These are phyloP conservation scores for Gadopsis marmoratus DNA, from an alignment of 2,797 vertebrate species.

Conservation along the genomic window DNA sequence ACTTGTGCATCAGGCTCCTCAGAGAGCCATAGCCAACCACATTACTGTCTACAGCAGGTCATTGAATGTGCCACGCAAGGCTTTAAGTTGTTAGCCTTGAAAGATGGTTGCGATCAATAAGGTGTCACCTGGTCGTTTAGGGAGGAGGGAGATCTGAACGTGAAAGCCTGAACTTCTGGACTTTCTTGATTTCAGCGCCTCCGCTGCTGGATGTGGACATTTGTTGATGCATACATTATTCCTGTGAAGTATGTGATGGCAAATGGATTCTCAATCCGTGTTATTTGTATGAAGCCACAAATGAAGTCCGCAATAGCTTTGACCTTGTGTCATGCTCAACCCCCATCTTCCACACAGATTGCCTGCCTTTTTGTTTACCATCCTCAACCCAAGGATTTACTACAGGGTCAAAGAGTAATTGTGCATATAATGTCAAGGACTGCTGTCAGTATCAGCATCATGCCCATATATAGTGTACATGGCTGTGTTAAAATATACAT, in stretches of 20 bases:
- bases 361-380: slow-evolving; percentile 65
- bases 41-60: slow-evolving; percentile 79
- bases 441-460: slow-evolving; percentile 80
- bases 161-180: slow-evolving; percentile 55
- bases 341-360: slow-evolving; percentile 24
- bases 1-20: slow-evolving; percentile 63
- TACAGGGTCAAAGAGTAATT: slow-evolving; percentile 75
- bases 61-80: slow-evolving; percentile 75
- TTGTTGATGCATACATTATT: slow-evolving; percentile 61
- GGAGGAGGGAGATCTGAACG: slow-evolving; percentile 58
- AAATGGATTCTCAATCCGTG: slow-evolving; percentile 77
- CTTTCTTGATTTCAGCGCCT: slow-evolving; percentile 40
- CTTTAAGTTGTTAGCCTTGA: slow-evolving; percentile 77
- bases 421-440: slow-evolving; percentile 80
- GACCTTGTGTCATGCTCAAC: slow-evolving; percentile 75
- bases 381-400: slow-evolving; percentile 69
- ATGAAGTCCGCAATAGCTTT: slow-evolving; percentile 77
- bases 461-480: slow-evolving; percentile 72
- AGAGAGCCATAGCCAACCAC: slow-evolving; percentile 69
- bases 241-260: slow-evolving; percentile 77
- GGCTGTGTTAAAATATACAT: slow-evolving; percentile 81
- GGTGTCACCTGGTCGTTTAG: slow-evolving; percentile 75
- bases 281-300: slow-evolving; percentile 70
- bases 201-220: slow-evolving; percentile 41
- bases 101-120: slow-evolving; percentile 78